Evolutionary conservation across 2,113 vertebrate species (phyloP).

Genomic region (Phaethon lepturus): DNA sequence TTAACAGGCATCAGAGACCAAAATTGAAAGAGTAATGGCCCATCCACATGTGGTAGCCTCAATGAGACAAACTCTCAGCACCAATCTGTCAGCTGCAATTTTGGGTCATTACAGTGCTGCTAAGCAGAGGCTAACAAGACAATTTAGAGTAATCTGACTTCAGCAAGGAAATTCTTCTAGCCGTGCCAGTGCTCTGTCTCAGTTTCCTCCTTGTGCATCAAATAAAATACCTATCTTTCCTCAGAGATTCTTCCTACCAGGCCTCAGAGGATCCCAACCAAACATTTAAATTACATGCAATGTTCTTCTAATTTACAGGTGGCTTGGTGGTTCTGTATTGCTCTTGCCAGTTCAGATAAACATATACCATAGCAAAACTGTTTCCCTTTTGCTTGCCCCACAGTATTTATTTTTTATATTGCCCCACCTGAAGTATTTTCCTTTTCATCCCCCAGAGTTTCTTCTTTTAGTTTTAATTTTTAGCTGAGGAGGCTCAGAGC

Average conservation of each 20-base stretch:
- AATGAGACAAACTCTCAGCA: slow-evolving; percentile 68
- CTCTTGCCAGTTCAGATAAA: background rate
- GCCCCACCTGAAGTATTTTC: background rate
- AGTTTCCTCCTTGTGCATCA: background rate
- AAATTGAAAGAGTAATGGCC: slow-evolving; percentile 83
- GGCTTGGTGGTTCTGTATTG: background rate
- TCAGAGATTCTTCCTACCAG: background rate
- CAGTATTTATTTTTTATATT: too few relatives aligned
- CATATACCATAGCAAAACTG: background rate
- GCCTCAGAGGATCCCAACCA: background rate
- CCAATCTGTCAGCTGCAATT: slow-evolving; percentile 82
- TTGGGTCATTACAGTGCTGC: slow-evolving; percentile 68
- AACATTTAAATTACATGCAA: background rate
- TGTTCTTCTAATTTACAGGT: slow-evolving; percentile 13
- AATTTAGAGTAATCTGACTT: slow-evolving; percentile 38
- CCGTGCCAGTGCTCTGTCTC: background rate
- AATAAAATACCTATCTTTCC: background rate
- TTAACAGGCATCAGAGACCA: slow-evolving; percentile 67
- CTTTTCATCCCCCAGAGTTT: background rate
- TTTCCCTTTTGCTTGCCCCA: background rate
- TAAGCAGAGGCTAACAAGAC: slow-evolving; percentile 21
- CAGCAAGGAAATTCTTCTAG: background rate
- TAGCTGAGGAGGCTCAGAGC: background rate
- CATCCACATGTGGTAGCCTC: slow-evolving; percentile 57
- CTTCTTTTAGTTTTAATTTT: background rate